These are phyloP conservation scores for Etheostoma cragini DNA, from an alignment of 2,113 vertebrate species.

Conservation along the genomic window DNA sequence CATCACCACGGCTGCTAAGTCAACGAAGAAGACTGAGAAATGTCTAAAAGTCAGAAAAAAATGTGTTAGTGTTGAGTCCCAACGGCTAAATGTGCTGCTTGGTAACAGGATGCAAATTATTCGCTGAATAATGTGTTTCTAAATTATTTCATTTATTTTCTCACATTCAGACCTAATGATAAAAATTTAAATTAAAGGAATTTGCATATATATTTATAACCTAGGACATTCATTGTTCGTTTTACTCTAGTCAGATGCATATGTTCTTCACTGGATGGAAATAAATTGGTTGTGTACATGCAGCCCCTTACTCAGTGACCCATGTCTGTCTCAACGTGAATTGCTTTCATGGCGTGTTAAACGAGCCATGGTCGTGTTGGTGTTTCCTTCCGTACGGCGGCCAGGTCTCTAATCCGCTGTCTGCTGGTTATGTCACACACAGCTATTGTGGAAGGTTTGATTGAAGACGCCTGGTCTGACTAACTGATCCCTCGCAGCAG, in stretches of 20 bases:
- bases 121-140: neutral
- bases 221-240: conserved; percentile 33
- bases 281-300: conserved; percentile 84
- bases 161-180: neutral
- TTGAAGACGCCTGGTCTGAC: conserved; percentile 66
- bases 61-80: neutral
- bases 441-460: conserved; percentile 66
- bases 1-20: conserved; percentile 51
- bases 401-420: conserved; percentile 85
- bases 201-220: conserved; percentile 11
- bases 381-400: conserved; percentile 64
- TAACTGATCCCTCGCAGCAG: conserved; percentile 78
- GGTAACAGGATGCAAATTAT: neutral
- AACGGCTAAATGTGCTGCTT: neutral
- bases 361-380: conserved; percentile 87
- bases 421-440: conserved; percentile 69
- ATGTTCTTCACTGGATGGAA: conserved; percentile 69
- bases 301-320: conserved; percentile 74
- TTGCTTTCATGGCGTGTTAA: conserved; percentile 85
- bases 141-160: neutral
- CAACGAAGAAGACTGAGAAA: conserved; percentile 53
- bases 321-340: conserved; percentile 79
- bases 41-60: conserved; percentile 31
- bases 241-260: conserved; percentile 54
- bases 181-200: neutral